phyloP scores from a whole-genome alignment of 2,113 vertebrate genomes.

The Cyanoramphus novaezelandiae region DNA sequence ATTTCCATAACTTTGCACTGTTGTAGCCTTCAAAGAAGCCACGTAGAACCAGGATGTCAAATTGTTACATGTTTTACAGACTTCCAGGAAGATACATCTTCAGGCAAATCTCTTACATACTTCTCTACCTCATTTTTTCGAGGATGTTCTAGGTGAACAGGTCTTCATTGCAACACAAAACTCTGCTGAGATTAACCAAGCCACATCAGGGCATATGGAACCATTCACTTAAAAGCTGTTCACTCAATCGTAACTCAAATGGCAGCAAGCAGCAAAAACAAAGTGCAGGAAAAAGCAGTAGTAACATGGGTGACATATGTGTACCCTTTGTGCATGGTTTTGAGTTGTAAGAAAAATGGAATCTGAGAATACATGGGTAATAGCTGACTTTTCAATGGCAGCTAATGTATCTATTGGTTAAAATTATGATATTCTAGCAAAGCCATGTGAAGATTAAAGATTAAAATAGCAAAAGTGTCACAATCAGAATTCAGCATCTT shows the following conservation, averaged over 20 bases:
- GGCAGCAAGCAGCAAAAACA: not conserved
- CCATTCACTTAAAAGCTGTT: not conserved
- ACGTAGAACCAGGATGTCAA: not conserved
- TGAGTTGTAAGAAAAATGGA: not conserved
- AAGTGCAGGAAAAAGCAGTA: not conserved
- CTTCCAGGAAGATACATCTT: not conserved
- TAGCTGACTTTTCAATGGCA: not conserved
- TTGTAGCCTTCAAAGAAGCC: not conserved
- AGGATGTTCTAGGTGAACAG: not conserved
- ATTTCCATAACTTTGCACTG: not conserved
- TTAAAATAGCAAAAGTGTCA: not conserved
- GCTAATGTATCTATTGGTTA: not conserved
- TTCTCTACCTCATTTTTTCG: not conserved
- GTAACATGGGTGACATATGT: not conserved
- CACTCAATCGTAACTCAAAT: not conserved
- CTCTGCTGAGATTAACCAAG: not conserved
- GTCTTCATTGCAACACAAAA: not conserved
- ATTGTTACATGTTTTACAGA: not conserved
- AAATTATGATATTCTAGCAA: not conserved
- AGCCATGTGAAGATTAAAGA: not conserved
- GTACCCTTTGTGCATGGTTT: not conserved
- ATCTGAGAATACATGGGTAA: not conserved
- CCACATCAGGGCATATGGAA: not conserved
- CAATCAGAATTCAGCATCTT: not conserved
- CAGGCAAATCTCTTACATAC: not conserved